A percentile compares a stretch with the other conserved stretches of the same genome.
phyloP scores from a whole-genome alignment of 1,140 invertebrate species.

The Amyelois transitella region DNA sequence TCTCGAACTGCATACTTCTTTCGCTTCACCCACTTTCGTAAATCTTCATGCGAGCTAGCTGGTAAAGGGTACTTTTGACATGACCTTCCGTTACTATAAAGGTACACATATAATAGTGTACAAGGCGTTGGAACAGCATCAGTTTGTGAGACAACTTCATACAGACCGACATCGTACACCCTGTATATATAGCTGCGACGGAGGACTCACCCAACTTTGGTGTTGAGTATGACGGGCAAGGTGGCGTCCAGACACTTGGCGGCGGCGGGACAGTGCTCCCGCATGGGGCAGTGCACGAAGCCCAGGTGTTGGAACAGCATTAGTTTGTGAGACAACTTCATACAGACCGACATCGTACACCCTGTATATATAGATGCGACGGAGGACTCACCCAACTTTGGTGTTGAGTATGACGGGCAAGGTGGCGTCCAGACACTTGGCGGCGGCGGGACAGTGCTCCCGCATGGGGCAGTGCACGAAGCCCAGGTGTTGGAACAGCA shows the following conservation, averaged over 20 bases:
- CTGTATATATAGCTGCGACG: no score
- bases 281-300: conserved; percentile 95
- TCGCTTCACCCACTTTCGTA: no score
- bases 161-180: no score
- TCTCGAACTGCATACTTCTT: no score
- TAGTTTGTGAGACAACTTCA: conserved; percentile 95
- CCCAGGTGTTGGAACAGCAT: conserved; percentile 96
- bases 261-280: conserved; percentile 94
- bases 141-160: no score
- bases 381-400: conserved; percentile 49
- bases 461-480: conserved; percentile 96
- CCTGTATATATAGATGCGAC: no score
- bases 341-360: conserved; percentile 90
- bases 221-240: conserved; percentile 57
- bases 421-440: conserved; percentile 88
- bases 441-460: conserved; percentile 93
- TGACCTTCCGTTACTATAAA: no score
- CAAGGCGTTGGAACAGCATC: no score
- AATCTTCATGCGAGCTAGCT: no score
- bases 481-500: conserved; percentile 95
- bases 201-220: conserved; percentile 56
- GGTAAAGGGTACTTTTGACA: no score
- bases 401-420: conserved; percentile 61
- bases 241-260: conserved; percentile 89
- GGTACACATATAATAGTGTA: no score